Conservation (phyloP, 2,888 invertebrate species). For the Nomada lathburiana region DNA sequence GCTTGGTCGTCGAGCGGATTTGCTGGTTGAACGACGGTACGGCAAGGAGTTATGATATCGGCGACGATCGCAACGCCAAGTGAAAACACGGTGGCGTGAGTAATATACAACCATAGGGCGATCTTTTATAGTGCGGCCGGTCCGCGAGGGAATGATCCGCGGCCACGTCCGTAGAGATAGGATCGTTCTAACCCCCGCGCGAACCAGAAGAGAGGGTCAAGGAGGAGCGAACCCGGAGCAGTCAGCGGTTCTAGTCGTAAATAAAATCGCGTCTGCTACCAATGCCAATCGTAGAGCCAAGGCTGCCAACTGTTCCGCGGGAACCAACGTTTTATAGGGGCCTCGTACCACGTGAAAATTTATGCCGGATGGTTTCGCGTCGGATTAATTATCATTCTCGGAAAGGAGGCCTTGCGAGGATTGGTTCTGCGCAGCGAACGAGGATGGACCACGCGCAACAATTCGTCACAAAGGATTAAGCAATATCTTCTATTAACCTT, state of each 20-base stretch:
- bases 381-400: neutral
- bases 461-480: no score
- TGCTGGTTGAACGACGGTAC: slow-evolving; percentile 80
- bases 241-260: slow-evolving; percentile 80
- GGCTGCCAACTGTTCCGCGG: slow-evolving; percentile 32
- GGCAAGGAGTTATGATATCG: slow-evolving; percentile 85
- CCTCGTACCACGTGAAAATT: neutral
- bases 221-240: slow-evolving; percentile 79
- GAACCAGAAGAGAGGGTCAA: slow-evolving; percentile 76
- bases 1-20: slow-evolving; percentile 74
- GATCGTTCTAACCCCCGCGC: slow-evolving; percentile 79
- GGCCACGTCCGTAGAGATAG: slow-evolving; percentile 80
- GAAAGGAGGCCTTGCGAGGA: neutral
- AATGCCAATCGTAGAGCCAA: slow-evolving; percentile 75
- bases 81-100: slow-evolving; percentile 84
- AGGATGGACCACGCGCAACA: no score
- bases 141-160: slow-evolving; percentile 80
- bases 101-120: slow-evolving; percentile 83
- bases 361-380: neutral
- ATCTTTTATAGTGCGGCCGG: slow-evolving; percentile 81
- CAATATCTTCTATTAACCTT: no score
- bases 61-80: slow-evolving; percentile 83
- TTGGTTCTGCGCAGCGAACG: no score
- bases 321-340: neutral
- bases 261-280: slow-evolving; percentile 79